Percentiles rank a stretch among this genome's conserved stretches.
phyloP scores from a whole-genome alignment of 2,797 vertebrate genomes.

The Lagorchestes hirsutus region DNA sequence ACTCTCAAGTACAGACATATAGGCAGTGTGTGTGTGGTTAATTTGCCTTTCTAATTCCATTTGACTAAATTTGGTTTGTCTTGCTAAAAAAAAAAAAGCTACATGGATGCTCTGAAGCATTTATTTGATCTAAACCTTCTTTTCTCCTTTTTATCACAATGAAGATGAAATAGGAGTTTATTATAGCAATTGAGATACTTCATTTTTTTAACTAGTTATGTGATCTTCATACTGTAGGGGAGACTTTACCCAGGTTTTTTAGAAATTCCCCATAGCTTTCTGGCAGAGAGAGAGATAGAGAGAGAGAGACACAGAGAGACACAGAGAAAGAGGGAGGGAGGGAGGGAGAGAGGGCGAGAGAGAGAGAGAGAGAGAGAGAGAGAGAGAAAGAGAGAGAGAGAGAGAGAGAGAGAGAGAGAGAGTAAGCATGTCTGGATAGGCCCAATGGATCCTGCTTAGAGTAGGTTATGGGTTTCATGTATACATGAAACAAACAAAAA shows the following conservation, averaged over 20 bases:
- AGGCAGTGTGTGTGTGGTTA: conserved; percentile 50
- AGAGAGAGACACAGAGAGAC: no score
- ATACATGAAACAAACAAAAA: conserved; percentile 67
- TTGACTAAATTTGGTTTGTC: conserved; percentile 74
- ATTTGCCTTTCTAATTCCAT: conserved; percentile 58
- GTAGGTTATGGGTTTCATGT: conserved; percentile 73
- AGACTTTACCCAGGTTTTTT: conserved; percentile 74
- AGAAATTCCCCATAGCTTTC: conserved; percentile 77
- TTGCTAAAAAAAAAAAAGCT: conserved; percentile 73
- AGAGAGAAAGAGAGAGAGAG: no score
- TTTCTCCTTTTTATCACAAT: conserved; percentile 73
- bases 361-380: not conserved
- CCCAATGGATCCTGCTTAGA: conserved; percentile 66
- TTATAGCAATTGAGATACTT: conserved; percentile 61
- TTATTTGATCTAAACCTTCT: conserved; percentile 67
- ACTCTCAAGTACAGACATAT: conserved; percentile 62
- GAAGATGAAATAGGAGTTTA: conserved; percentile 77
- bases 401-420: not conserved
- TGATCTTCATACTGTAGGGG: conserved; percentile 78
- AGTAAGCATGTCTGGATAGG: not conserved
- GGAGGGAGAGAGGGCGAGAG: no score
- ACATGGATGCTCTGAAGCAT: conserved; percentile 50
- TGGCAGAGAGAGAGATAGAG: conserved; percentile 57
- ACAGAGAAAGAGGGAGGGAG: no score
- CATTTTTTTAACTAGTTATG: conserved; percentile 47